Evolutionary conservation across 2,113 vertebrate genomes (phyloP), one percentile per base, ranked within the genome.

Genomic region (Odontophorus gujanensis): DNA sequence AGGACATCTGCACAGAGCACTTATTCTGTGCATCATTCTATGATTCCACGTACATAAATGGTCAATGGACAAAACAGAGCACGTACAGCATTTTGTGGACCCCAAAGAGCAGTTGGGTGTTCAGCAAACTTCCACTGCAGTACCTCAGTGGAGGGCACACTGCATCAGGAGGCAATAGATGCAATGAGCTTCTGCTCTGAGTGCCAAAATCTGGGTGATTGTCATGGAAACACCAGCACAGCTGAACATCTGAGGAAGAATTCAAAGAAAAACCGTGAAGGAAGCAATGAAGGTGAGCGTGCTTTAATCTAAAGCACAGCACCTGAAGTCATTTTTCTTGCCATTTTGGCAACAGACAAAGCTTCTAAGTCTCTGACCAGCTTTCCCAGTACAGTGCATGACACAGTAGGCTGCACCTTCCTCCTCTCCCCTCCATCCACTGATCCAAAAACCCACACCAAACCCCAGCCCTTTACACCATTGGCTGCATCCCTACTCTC

Each of bases 331-430:
- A 9, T 11, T 51, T 57, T 67, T 45, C 22, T 43, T 40, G 22
- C 40, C 34, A 6, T 30, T 57, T 32, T 45, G 73, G 20, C 57
- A 69, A 20, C 11, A 68, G 25, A 24, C n/a, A 45, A 34, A 68
- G 7, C 42, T 78, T 63, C 16, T 42, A 32, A 51, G 36, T 19
- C 34, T 17, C 48, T 10, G 32, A 11, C 34, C 40, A 28, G 20
- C 25, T 58, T 78, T 79, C n/a, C 24, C 13, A 63, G 47, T 13
- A 17, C 62, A 81, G 19, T 28, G 7, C 9, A 75, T n/a, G 71
- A n/a, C 0, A 0, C 0, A 0, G 18, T 0, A 12, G n/a, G 48
- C 24, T 82, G 36, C 28, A 15, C 26, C 17, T 63, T 90, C 55
- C 48, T 50, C 47, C 19, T 1, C 1, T 42, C 68, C 79, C 32